A percentile compares a stretch with the other conserved stretches of the same genome.
Conservation (phyloP, 1,140 invertebrate genomes). For the Aphelenchoides avenae region DNA sequence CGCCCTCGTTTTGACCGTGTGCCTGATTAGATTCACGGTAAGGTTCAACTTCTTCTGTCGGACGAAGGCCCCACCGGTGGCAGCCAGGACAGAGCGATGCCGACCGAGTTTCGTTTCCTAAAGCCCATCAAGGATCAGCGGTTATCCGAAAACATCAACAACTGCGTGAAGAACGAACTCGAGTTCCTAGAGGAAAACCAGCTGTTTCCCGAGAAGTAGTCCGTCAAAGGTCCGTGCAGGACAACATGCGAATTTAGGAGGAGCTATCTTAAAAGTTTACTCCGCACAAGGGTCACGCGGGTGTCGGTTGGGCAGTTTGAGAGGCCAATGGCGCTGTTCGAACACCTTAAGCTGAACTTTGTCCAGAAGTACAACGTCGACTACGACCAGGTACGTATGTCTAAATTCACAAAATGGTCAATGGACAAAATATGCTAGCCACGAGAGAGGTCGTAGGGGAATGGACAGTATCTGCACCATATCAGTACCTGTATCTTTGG, state of each 20-base stretch:
- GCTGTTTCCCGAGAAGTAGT: slow-evolving; percentile 11
- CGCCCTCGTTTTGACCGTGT: background rate
- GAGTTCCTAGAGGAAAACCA: slow-evolving; percentile 7
- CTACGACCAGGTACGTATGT: slow-evolving; percentile 31
- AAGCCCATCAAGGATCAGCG: background rate
- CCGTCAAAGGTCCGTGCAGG: background rate
- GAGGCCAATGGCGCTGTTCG: slow-evolving; percentile 8
- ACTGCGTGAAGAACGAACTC: slow-evolving; percentile 24
- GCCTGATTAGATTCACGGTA: background rate
- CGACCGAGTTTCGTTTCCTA: slow-evolving; percentile 1
- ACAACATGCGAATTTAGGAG: slow-evolving; percentile 5
- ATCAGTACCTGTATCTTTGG: no score
- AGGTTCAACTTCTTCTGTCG: background rate
- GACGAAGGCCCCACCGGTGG: background rate
- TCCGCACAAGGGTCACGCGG: slow-evolving; percentile 4
- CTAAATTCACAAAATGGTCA: no score
- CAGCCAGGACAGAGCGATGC: background rate
- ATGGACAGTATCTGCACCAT: no score
- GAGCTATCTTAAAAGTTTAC: slow-evolving; percentile 16
- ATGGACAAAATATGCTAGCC: no score
- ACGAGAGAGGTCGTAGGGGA: no score
- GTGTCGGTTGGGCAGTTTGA: slow-evolving; percentile 14
- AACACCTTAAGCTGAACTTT: slow-evolving; percentile 4
- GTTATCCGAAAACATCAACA: slow-evolving; percentile 9
- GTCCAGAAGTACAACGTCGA: slow-evolving; percentile 7